Base-by-base conservation (phyloP, 1,140 invertebrate genomes). In the Bombus superbus region DNA sequence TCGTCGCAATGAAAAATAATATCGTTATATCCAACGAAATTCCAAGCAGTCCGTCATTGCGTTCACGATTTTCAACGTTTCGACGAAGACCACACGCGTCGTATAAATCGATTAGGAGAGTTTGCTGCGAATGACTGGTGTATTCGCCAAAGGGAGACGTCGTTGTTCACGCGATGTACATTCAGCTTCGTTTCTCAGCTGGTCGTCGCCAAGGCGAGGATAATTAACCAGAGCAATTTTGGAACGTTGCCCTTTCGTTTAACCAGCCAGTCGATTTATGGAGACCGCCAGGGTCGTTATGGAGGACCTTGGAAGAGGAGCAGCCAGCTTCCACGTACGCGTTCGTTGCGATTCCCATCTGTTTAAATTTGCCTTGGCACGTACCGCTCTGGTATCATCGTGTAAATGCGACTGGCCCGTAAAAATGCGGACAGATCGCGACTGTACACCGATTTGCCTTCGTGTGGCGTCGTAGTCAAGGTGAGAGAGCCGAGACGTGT, bases 221-320 rank as follows among this genome's bases (percentile, higher is more conserved):
- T 76, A 83, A 83, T 83, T 83, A 83, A 83, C 25, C n/a, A 9
- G 81, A 53, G 59, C 62, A 83, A 66, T 76, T 83, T 83, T 9
- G 53, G 53, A 81, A 73, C 69, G 80, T 73, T 83, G 62, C 74
- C 64, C 74, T 77, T 71, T 42, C 73, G 75, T 71, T 83, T 78
- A 35, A 40, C 38, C 47, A 69, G 32, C 44, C 11, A 25, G n/a
- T 59, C 47, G 80, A 32, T 44, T 28, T 40, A 44, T n/a, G 28
- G 53, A 42, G 68, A 47, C 79, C 28, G 35, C 47, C 68, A 73
- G 53, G 53, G n/a, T 42, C 53, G 80, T 42, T 28, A 38, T 28
- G 18, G 28, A 47, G 22, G 42, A 53, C 62, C 57, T 79, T 79
- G 82, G 42, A 77, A 40, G 3, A 32, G 28, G 32, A 62, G 32